Evolutionary conservation across 2,797 vertebrate genomes (phyloP), one percentile per base, ranked within the genome.

Genomic region (Cynopterus sphinx): DNA sequence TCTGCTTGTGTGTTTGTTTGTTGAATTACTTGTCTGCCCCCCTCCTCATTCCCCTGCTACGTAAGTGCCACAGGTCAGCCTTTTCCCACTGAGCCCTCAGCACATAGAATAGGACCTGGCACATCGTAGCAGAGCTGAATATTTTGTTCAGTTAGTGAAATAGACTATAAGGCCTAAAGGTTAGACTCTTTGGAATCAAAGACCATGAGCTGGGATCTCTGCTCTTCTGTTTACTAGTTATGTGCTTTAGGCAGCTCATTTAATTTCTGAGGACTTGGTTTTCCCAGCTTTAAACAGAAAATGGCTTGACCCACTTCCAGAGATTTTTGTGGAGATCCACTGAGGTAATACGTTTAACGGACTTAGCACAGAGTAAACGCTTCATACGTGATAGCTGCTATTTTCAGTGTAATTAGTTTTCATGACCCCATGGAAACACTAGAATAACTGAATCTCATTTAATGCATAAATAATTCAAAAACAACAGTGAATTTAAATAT

Each of bases 391-490:
- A 41, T 43, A 43, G 61, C 41, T 71, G 22, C 46, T 68, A 17
- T 46, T 70, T 17, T 28, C 71, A 6, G 61, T 57, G 12, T 57
- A 91, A 79, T 61, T 77, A 36, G 11, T 93, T 79, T 79, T n/a
- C 31, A 4, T 33, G 84, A 92, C 75, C 83, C 43, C 63, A 7
- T 67, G 19, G 53, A 85, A 79, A 11, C 53, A 39, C 70, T 49
- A n/a, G 86, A 83, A 49, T 74, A 63, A 57, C 43, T 33, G 79
- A 78, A 49, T 55, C 16, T 0, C 55, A 26, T 92, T 71, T 78
- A 91, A 71, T 88, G 39, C 39, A n/a, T 57, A 87, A 91, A 59
- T 87, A 84, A 90, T 78, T 79, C 92, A n/a, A 57, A 92, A 93
- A 79, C 41, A 87, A 1, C 3, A 16, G 57, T 87, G 61, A 83